Evolutionary conservation across 2,113 vertebrate species (phyloP), one percentile per base, ranked within the genome.

Genomic region (Zosterops borbonicus): DNA sequence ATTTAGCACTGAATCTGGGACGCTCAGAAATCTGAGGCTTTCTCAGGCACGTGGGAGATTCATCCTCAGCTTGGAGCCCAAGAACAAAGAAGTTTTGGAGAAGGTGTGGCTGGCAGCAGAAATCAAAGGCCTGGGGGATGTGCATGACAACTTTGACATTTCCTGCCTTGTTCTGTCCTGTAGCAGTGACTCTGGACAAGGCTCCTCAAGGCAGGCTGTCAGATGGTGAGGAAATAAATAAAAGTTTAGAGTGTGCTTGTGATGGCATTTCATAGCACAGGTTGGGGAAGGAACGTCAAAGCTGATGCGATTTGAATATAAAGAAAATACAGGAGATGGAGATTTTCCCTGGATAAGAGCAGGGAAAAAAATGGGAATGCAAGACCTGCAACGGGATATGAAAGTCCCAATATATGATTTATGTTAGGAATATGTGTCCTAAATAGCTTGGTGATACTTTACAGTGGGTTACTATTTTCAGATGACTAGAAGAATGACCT

Each of bases 391-490:
- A 67, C 59, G 37, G 60, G 52, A 18, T 47, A 6, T 52, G 52
- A 50, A 81, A 91, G 52, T 68, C 58, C 41, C 60, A 62, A 6
- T 75, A 20, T 69, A 14, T 52, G 81, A 68, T 78, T 87, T 87
- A 68, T 71, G 73, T 60, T 76, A 73, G 81, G 58, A 90, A 82
- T 60, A 56, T 0, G 4, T 89, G 60, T 68, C 73, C 64, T 91
- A 89, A 97, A 95, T 81, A 91, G 44, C 24, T 75, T 78, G 52
- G 62, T 94, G 56, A 50, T 78, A 35, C 47, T 81, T 89, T 77
- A 22, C 73, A 84, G 37, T 23, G 37, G 27, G 69, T 83, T 89
- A 31, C 77, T 92, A 28, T 94, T 96, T 94, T 94, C 60, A 75
- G 58, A 56, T 68, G 39, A 86, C 81, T 71, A 44, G 65, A 91